Evolutionary conservation across 2,797 vertebrate genomes (phyloP).

Genomic region (Alauda arvensis): DNA sequence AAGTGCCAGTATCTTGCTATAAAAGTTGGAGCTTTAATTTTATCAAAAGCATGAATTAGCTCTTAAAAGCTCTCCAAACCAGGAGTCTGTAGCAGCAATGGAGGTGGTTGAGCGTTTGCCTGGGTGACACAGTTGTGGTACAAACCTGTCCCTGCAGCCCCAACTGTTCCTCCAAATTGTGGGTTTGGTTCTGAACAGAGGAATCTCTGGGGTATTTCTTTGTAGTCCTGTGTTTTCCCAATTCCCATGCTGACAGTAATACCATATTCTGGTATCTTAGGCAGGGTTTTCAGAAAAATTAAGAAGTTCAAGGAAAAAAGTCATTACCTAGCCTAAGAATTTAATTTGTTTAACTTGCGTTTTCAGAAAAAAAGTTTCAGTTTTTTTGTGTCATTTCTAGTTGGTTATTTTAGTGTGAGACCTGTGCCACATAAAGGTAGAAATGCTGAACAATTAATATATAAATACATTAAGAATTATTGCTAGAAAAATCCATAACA

Average conservation of each 20-base stretch:
- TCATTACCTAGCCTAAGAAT: background rate
- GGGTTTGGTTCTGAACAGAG: background rate
- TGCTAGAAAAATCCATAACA: background rate
- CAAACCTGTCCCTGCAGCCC: background rate
- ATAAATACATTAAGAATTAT: background rate
- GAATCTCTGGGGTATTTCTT: background rate
- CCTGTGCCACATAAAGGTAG: background rate
- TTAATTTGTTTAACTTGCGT: background rate
- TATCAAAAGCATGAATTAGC: background rate
- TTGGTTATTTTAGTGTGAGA: background rate
- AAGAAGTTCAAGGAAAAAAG: background rate
- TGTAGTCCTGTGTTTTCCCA: background rate
- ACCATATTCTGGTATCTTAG: background rate
- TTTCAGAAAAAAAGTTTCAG: background rate
- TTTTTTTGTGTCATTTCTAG: background rate
- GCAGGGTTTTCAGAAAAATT: background rate
- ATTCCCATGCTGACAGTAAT: background rate
- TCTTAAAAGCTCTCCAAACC: background rate
- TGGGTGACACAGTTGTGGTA: rapidly evolving
- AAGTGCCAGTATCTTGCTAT: background rate
- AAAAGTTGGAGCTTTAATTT: background rate
- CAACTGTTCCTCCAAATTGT: background rate
- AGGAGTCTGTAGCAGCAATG: background rate
- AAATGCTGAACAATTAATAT: background rate
- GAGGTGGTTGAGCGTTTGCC: background rate